Evolutionary conservation across 1,140 invertebrate genomes (phyloP), one percentile per base, ranked within the genome.

Genomic region (Drosophila elegans): DNA sequence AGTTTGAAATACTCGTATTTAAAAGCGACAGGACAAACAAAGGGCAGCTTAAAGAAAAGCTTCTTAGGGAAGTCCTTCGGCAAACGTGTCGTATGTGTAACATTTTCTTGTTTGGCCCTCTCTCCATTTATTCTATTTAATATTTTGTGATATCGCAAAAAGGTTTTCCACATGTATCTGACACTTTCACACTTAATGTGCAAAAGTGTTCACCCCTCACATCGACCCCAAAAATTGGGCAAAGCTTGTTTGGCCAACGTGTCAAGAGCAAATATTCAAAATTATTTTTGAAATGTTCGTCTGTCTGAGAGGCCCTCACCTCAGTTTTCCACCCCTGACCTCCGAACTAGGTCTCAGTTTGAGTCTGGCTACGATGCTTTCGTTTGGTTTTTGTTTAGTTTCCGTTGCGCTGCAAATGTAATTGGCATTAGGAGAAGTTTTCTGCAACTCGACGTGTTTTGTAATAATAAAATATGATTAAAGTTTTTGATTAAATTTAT

Each of bases 381-480:
- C 56, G 39, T 62, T 69, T 63, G 45, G 78, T 69, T 72, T 86
- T 79, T 88, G 82, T 78, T 86, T 88, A 88, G 82, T 81, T 86
- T 86, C 68, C 75, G 83, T 82, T 86, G 71, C 71, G 59, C 76
- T 88, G 83, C 84, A 88, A 88, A 80, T 88, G 83, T 88, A 88
- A 88, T 88, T 88, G 83, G 83, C 83, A 88, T 89, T 89, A 89
- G 83, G 74, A 88, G 83, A 71, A 71, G 64, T 57, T 71, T 83
- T 80, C 78, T 71, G 55, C 73, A 64, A 67, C 62, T 78, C 80
- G 80, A 78, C 80, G 84, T 89, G 85, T 89, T 89, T 90, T 89
- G 85, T 89, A 90, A 90, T 89, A 90, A 89, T 89, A 89, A 89
- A 89, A 90, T 89, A 89, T 89, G 84, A 89, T 89, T 89, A 89